These are phyloP conservation scores for Butorides virescens DNA, from an alignment of 2,113 vertebrate genomes.

Conservation along the genomic window DNA sequence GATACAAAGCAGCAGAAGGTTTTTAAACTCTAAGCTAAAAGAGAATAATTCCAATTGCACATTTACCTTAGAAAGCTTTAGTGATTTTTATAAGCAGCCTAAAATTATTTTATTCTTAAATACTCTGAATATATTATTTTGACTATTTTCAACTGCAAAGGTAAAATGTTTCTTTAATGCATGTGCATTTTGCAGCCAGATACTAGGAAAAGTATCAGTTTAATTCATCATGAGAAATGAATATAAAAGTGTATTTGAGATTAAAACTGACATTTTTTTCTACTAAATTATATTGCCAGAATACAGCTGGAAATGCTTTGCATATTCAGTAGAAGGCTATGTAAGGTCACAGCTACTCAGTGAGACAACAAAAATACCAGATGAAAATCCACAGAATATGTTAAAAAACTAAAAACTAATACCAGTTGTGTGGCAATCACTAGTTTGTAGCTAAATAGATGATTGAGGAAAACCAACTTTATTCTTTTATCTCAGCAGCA, in stretches of 20 bases:
- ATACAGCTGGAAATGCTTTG: background rate
- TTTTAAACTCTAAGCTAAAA: conserved; percentile 22
- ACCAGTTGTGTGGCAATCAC: background rate
- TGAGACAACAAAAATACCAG: conserved; percentile 7
- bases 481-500: background rate
- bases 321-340: background rate
- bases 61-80: background rate
- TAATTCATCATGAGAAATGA: conserved; percentile 24
- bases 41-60: background rate
- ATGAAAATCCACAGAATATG: conserved; percentile 19
- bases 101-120: background rate
- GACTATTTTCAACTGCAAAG: background rate
- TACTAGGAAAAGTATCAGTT: background rate
- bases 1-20: background rate
- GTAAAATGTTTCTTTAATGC: background rate
- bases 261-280: background rate
- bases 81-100: background rate
- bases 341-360: conserved; percentile 19
- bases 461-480: background rate
- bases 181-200: background rate
- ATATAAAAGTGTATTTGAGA: background rate
- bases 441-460: background rate
- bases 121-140: background rate
- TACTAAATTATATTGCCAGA: conserved; percentile 26
- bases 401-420: background rate